Base-by-base conservation (phyloP, 2,113 vertebrate species). In the Setophaga petechia region DNA sequence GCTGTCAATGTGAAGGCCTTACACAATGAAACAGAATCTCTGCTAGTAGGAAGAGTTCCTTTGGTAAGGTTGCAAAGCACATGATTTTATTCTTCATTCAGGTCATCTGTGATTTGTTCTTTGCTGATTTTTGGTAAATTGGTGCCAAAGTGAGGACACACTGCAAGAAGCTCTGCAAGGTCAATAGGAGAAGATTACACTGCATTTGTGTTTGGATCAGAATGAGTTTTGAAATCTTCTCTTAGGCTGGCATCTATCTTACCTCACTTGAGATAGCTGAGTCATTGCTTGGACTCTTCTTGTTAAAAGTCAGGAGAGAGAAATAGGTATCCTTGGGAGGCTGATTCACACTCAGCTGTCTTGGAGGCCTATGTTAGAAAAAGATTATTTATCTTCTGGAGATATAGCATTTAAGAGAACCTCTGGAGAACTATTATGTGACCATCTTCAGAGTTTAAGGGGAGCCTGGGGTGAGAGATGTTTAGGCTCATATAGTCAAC, bases 1-100 rank as follows among this genome's bases (percentile, higher is more conserved):
- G 98, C 98, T 86, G 98, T 99, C 96, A 99, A 98, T 11, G 98
- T 99, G 96, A 99, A 99, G 96, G 99, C 99, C 12, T 97, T 99
- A 15, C 98, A 99, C 97, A 99, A 99, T 12, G 99, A 99, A 97
- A 99, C 99, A 0, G 99, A 99, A 86, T 99, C 99, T 41, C 98
- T 99, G 27, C 98, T 99, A 41, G 96, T 99, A 72, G 99, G 99
- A 86, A 98, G 98, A 87, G 98, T 99, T 91, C 99, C 99, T 95
- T 96, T 99, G 99, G 99, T 99, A 98, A 98, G 98, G 92, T 87
- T 89, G 81, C 23, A 78, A 87, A 74, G 85, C n/a, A 49, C 22
- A 1, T 21, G 5, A 6, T 3, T 90, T 84, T 86, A 61, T 54
- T 89, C 62, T 31, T 89, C 55, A 43, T 77, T 76, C 37, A 43